Base-by-base conservation (phyloP, 2,797 vertebrate species). In the Prunella strophiata region DNA sequence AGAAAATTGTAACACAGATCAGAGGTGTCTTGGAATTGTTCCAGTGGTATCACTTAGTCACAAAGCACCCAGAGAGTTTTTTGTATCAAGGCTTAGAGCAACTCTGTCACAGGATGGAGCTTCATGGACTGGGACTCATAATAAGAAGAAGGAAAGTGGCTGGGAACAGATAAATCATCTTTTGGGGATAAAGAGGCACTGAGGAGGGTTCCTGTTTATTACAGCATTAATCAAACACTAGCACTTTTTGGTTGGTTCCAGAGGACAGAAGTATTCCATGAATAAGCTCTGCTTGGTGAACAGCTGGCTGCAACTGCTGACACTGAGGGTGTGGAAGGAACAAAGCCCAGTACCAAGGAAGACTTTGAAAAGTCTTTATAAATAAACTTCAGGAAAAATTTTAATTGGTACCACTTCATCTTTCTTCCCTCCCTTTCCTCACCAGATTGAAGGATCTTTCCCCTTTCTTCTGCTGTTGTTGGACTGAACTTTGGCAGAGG, bases 281-380 rank as follows among this genome's bases (percentile, higher is more conserved):
- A 87, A 89, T 87, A 92, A 95, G 59, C 52, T 87, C 47, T 61
- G 73, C 58, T 58, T 59, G 83, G 63, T 23, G 38, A 94, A 90
- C 73, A 92, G 83, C 88, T 96, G 93, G 45, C 63, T 87, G 42
- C 92, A 93, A 93, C 78, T 93, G 68, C 59, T 83, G 68, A 76
- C 43, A 42, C 51, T 20, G 65, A 57, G 61, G 42, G 47, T 83
- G 65, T 9, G 73, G 73, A 50, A 85, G 30, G 34, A 91, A 65
- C 30, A 71, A 87, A 89, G 32, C 29, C 57, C 42, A 26, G 38
- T 57, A 78, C 48, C 77, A 66, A 63, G 59, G 62, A 88, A 59
- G 36, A 34, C 42, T 51, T 58, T 68, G 16, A 92, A 87, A 77
- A 91, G 29, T 13, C 42, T 59, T 73, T 11, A 55, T 12, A 48